These are phyloP conservation scores for Maniola jurtina DNA, from an alignment of 1,140 invertebrate genomes.

Conservation along the genomic window DNA sequence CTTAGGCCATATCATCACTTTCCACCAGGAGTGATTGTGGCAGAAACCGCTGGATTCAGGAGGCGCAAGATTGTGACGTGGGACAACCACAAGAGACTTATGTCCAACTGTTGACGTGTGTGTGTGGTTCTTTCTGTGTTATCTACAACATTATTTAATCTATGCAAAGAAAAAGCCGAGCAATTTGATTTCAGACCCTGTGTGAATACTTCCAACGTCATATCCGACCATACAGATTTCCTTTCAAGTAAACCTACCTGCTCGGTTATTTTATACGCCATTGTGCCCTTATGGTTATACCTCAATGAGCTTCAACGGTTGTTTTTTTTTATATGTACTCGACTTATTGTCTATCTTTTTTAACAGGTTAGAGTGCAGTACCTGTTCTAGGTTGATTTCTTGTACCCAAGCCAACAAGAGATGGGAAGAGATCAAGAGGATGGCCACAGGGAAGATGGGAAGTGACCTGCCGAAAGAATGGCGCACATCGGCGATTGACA, in stretches of 20 bases:
- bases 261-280: conserved; percentile 20
- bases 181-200: conserved; percentile 33
- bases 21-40: too few species aligned
- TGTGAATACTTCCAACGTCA: conserved; percentile 34
- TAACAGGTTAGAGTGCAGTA: not conserved
- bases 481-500: too few species aligned
- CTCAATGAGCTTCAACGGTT: conserved; percentile 24
- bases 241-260: conserved; percentile 39
- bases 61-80: too few species aligned
- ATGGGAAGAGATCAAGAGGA: too few species aligned
- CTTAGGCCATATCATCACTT: too few species aligned
- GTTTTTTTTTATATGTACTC: not conserved
- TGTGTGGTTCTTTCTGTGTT: not conserved
- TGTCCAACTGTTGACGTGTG: too few species aligned
- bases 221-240: conserved; percentile 35
- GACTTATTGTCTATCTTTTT: not conserved
- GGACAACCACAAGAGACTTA: too few species aligned
- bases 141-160: conserved; percentile 17
- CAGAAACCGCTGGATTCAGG: too few species aligned
- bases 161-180: conserved; percentile 22
- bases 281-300: conserved; percentile 24
- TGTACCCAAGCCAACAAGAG: too few species aligned
- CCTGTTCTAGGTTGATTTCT: not conserved
- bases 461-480: too few species aligned
- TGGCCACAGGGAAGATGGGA: too few species aligned